Evolutionary conservation across 2,888 invertebrate species (phyloP).

Genomic region (Dolichopus griseipennis): DNA sequence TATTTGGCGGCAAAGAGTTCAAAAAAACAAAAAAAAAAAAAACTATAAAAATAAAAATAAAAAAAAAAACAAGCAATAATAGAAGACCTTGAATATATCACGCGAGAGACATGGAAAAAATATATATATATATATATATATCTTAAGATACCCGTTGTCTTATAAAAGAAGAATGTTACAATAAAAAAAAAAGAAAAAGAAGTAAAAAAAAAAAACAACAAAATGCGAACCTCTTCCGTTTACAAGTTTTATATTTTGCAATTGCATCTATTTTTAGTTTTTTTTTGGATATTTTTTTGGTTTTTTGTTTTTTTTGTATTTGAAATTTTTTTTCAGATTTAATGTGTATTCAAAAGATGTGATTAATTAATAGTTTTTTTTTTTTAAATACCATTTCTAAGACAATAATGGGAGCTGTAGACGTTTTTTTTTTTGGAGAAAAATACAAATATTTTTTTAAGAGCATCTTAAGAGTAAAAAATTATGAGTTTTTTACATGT

Average conservation of each 20-base stretch:
- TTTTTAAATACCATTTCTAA: too few relatives aligned
- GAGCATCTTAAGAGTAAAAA: too few relatives aligned
- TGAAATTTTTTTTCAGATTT: not conserved
- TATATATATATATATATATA: too few relatives aligned
- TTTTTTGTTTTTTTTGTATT: not conserved
- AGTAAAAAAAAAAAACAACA: not conserved
- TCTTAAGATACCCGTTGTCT: not conserved
- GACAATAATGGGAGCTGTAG: not conserved
- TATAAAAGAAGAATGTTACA: not conserved
- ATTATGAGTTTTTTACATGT: too few relatives aligned
- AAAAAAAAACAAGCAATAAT: not conserved
- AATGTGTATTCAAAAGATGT: not conserved
- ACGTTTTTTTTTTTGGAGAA: too few relatives aligned
- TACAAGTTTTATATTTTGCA: not conserved
- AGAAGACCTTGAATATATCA: not conserved
- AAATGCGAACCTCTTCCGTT: slow-evolving; percentile 2
- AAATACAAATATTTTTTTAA: too few relatives aligned
- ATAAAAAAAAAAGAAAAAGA: not conserved
- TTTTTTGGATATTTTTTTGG: not conserved
- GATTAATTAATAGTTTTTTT: not conserved
- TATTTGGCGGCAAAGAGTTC: not conserved
- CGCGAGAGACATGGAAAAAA: not conserved
- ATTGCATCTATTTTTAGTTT: not conserved
- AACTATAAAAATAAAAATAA: not conserved
- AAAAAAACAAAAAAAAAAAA: not conserved